phyloP scores from a whole-genome alignment of 2,113 vertebrate genomes.

The Meles meles region DNA sequence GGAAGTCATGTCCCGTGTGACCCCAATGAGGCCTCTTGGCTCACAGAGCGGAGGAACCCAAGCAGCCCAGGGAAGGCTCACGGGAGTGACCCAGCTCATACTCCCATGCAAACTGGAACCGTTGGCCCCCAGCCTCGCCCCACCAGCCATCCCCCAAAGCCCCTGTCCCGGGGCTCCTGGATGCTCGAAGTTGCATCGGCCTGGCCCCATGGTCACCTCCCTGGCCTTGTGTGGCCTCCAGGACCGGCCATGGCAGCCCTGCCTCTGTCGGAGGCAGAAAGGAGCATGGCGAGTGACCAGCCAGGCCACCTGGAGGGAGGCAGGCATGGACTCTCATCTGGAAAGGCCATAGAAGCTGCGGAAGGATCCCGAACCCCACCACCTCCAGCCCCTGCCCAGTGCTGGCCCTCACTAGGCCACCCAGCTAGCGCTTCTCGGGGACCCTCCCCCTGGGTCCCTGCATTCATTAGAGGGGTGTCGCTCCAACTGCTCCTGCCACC shows the following conservation, averaged over 20 bases:
- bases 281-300: neutral
- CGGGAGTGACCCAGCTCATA: neutral
- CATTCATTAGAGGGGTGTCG: neutral
- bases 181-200: neutral
- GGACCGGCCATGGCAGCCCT: neutral
- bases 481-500: neutral
- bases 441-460: too few relatives aligned
- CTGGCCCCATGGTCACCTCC: neutral
- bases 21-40: neutral
- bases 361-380: neutral
- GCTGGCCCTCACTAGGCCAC: neutral
- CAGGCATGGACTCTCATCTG: too few relatives aligned
- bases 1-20: too few relatives aligned
- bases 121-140: neutral
- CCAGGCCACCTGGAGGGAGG: neutral
- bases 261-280: neutral
- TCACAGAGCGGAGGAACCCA: too few relatives aligned
- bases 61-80: neutral
- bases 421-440: neutral
- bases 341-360: neutral
- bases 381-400: neutral
- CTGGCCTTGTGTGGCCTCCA: neutral
- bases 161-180: too few relatives aligned
- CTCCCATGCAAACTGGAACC: neutral
- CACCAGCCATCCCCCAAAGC: neutral